Evolutionary conservation across 2,888 invertebrate species (phyloP).

Genomic region (Lycophotia porphyrea): DNA sequence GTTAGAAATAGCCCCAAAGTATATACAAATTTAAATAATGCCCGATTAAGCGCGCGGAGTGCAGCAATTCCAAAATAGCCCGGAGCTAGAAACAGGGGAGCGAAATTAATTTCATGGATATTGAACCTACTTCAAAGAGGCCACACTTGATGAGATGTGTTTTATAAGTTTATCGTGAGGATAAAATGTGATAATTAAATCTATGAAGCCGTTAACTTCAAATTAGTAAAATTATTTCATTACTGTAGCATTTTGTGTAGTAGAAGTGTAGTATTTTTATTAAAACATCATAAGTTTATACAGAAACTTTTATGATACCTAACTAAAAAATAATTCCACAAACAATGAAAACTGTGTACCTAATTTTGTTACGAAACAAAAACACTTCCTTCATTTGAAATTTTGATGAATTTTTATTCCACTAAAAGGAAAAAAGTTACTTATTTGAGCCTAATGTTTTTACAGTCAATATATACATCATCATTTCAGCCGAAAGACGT

Average conservation of each 20-base stretch:
- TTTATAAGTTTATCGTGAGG: slow-evolving; percentile 45
- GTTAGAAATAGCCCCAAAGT: slow-evolving; percentile 64
- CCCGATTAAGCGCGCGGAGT: slow-evolving; percentile 71
- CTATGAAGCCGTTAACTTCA: slow-evolving; percentile 21
- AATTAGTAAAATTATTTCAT: neutral
- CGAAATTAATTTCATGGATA: slow-evolving; percentile 75
- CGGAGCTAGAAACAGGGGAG: slow-evolving; percentile 52
- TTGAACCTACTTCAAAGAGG: slow-evolving; percentile 70
- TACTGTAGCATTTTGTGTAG: too few relatives aligned
- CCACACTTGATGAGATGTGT: slow-evolving; percentile 51
- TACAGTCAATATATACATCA: too few relatives aligned
- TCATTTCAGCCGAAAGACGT: too few relatives aligned
- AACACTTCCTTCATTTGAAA: neutral
- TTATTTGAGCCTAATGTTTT: neutral
- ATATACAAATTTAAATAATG: slow-evolving; percentile 77
- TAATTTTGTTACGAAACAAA: neutral
- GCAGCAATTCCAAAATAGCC: slow-evolving; percentile 68
- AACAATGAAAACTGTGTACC: neutral
- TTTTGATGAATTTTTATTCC: slow-evolving; percentile 1
- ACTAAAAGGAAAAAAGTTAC: neutral
- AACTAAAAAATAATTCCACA: neutral
- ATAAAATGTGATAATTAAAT: slow-evolving; percentile 36
- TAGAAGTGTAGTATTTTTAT: too few relatives aligned
- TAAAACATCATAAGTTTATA: too few relatives aligned
- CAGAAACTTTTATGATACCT: neutral